Base-by-base conservation (phyloP, 2,113 vertebrate species). In the Nesogale talazaci region DNA sequence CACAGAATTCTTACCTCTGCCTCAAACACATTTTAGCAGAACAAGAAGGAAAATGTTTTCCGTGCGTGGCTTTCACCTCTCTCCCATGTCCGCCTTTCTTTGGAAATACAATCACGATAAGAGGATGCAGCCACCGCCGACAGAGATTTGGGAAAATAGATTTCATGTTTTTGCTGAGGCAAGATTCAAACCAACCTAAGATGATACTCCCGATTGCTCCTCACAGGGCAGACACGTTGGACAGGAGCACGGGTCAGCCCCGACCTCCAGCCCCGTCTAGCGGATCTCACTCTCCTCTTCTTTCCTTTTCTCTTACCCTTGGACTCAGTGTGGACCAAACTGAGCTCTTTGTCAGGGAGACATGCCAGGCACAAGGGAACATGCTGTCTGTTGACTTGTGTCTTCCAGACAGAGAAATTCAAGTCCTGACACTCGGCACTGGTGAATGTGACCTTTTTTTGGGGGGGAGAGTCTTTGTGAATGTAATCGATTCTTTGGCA, bases 11-110 rank as follows among this genome's bases (percentile, higher is more conserved):
- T 88, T 78, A 25, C 19, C 31, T 25, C 42, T 36, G 9, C 22
- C 10, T 36, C 14, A 7, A 11, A 46, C 57, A 84, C 38, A 89
- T 79, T 90, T 80, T 70, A 93, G 59, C 34, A 86, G 70, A 20
- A 61, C 83, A 86, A 72, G 31, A 76, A 72, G 72, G 40, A 80
- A 77, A 87, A 81, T 52, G 23, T 92, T 88, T 95, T 76, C 23
- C 0, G 0, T 65, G 72, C 22, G 0, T 57, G 19, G 91, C 38
- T 86, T 70, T 74, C 10, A 90, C 1, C 16, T 15, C 2, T 8
- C 12, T 15, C 59, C 29, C 14, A 17, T 14, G 15, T 80, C 89
- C 42, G 88, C n/a, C 27, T 23, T 92, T 77, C 17, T 25, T 67
- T 87, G 80, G 59, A 88, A 93, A 87, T 40, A 89, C 65, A 27